Conservation (phyloP, 2,888 invertebrate genomes). For the Hydrotaea diabolus region DNA sequence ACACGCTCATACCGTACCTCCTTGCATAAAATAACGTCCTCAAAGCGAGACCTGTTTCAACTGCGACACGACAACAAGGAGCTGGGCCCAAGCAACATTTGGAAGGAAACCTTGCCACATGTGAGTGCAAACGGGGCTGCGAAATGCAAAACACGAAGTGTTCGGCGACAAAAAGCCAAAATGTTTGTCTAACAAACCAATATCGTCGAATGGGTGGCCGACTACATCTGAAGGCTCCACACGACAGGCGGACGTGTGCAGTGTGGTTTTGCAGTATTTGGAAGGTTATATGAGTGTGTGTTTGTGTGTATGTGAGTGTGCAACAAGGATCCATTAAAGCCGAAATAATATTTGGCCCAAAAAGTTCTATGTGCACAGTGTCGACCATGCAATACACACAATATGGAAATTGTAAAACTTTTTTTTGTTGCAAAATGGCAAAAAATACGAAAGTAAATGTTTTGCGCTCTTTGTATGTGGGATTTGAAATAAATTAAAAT, state of each 20-base stretch:
- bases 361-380: neutral
- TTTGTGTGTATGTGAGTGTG: neutral
- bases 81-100: too few relatives aligned
- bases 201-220: neutral
- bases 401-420: too few relatives aligned
- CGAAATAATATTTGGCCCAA: constrained; percentile 13
- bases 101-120: too few relatives aligned
- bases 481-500: constrained; percentile 8
- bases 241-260: neutral
- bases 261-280: too few relatives aligned
- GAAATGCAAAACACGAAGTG: neutral
- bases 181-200: constrained; percentile 23
- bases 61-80: too few relatives aligned
- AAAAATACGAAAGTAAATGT: neutral
- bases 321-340: neutral
- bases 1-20: too few relatives aligned
- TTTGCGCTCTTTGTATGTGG: neutral
- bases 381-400: neutral
- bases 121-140: neutral
- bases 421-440: neutral
- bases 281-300: too few relatives aligned
- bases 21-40: too few relatives aligned
- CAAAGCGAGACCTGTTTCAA: too few relatives aligned
- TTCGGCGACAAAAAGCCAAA: constrained; percentile 9
- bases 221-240: neutral